Conservation (phyloP, 1,140 invertebrate species). For the Ostrea edulis region DNA sequence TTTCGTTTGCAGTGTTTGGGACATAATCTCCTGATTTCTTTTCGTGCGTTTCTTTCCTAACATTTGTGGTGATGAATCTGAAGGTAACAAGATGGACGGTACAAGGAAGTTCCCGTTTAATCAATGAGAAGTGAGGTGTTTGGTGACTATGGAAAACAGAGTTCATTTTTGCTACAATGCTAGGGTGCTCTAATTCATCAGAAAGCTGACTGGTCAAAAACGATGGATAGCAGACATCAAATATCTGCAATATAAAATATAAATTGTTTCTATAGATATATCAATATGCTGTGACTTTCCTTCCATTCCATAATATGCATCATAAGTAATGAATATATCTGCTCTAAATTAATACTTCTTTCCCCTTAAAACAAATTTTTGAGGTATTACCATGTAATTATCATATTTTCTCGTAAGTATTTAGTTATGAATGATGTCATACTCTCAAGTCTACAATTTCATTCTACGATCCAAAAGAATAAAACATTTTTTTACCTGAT, state of each 20-base stretch:
- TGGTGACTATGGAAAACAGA: background rate
- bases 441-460: too few relatives aligned
- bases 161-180: background rate
- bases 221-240: background rate
- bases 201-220: background rate
- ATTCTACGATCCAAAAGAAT: background rate
- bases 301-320: too few relatives aligned
- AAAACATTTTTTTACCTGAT: background rate
- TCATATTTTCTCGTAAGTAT: too few relatives aligned
- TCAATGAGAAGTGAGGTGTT: background rate
- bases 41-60: background rate
- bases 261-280: too few relatives aligned
- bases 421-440: too few relatives aligned
- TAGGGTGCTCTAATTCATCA: constrained; percentile 2
- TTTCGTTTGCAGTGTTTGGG: background rate
- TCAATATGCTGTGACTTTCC: too few relatives aligned
- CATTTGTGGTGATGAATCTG: background rate
- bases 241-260: background rate
- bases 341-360: background rate
- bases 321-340: background rate
- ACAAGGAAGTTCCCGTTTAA: background rate
- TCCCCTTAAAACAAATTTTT: too few relatives aligned
- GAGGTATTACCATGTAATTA: too few relatives aligned
- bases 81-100: background rate
- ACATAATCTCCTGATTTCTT: background rate